A percentile compares a stretch with the other conserved stretches of the same genome.
These are phyloP conservation scores for Scolopax bukidnonensis DNA, from an alignment of 2,797 vertebrate genomes.

Conservation along the genomic window DNA sequence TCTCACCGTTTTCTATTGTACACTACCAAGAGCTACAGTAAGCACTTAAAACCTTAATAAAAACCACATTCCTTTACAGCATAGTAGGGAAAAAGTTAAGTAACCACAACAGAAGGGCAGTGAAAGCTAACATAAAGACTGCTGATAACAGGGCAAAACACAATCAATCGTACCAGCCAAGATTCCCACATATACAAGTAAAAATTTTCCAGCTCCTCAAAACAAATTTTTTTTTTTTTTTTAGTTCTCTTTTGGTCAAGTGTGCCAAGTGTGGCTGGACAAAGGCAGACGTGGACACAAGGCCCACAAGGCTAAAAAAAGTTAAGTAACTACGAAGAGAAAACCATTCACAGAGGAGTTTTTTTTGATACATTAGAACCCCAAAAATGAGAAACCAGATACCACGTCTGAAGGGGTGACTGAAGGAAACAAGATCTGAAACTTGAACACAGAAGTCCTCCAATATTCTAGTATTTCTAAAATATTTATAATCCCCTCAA, in stretches of 20 bases:
- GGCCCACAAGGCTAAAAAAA: not conserved
- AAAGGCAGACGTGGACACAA: not conserved
- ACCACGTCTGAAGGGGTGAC: rapidly evolving
- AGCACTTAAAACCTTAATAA: not conserved
- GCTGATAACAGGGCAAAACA: not conserved
- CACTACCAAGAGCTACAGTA: not conserved
- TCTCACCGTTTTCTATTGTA: not conserved
- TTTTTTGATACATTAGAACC: not conserved
- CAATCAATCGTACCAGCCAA: not conserved
- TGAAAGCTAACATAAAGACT: not conserved
- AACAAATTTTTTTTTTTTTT: not conserved
- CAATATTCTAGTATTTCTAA: not conserved
- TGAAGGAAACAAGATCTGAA: not conserved
- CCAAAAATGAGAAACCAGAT: not conserved
- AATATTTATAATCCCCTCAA: not conserved
- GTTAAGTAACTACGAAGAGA: not conserved
- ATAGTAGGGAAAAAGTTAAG: not conserved
- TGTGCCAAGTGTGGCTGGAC: not conserved
- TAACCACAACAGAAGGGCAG: not conserved
- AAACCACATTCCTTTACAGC: not conserved
- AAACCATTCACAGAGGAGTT: not conserved
- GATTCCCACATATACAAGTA: not conserved
- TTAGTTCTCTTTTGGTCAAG: not conserved
- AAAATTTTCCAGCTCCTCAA: not conserved
- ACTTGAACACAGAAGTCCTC: not conserved